phyloP scores from a whole-genome alignment of 2,888 invertebrate species.

The Nesidiocoris tenuis region DNA sequence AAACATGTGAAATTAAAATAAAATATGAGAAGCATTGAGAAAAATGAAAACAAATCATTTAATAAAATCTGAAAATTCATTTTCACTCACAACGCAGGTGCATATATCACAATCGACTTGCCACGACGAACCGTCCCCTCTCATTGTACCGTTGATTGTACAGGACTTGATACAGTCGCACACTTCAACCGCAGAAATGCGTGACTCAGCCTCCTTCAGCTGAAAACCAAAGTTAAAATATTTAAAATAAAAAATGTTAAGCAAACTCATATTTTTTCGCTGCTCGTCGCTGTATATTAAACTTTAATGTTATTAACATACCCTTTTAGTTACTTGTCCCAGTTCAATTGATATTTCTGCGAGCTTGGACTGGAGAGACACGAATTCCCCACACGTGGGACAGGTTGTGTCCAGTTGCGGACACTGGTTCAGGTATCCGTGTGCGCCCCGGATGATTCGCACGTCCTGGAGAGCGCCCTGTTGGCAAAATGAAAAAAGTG shows the following conservation, averaged over 20 bases:
- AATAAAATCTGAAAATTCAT: too few species aligned
- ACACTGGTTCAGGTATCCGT: constrained; percentile 84
- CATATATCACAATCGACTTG: constrained; percentile 81
- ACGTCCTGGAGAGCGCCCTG: constrained; percentile 89
- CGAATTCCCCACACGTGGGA: constrained; percentile 88
- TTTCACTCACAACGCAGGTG: constrained; percentile 78
- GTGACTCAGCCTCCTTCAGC: constrained; percentile 78
- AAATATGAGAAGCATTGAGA: too few species aligned
- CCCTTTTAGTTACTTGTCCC: constrained; percentile 39
- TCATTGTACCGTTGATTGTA: constrained; percentile 74
- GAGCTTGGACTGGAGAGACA: constrained; percentile 77
- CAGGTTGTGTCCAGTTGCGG: constrained; percentile 82
- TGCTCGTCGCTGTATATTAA: too few species aligned
- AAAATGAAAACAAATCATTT: too few species aligned
- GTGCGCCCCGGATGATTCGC: constrained; percentile 77
- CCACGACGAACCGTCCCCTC: constrained; percentile 83
- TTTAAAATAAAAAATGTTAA: not conserved
- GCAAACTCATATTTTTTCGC: not conserved
- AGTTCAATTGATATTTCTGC: constrained; percentile 61
- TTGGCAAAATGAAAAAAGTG: not conserved
- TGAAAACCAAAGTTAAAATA: constrained; percentile 54
- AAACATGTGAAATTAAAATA: too few species aligned
- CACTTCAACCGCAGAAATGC: constrained; percentile 76
- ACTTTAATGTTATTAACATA: constrained; percentile 6
- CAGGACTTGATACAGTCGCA: constrained; percentile 91